A percentile compares a stretch with the other conserved stretches of the same genome.
Evolutionary conservation across 2,888 invertebrate species (phyloP).

Genomic region (Chalcosyrphus nemorum): DNA sequence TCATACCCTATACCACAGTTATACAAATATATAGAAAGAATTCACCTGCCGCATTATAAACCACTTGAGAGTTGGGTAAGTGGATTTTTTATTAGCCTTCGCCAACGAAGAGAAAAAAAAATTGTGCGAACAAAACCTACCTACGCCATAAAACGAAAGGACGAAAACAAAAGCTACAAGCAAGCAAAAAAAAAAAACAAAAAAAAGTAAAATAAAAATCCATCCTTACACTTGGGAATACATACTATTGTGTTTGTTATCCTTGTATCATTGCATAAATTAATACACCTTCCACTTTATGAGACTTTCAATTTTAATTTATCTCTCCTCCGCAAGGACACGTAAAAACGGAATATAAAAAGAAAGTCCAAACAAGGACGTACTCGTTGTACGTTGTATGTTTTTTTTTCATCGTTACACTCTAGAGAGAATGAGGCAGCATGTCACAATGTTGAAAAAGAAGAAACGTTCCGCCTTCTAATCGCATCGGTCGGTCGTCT

Average conservation of each 20-base stretch:
- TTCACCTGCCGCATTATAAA: conserved; percentile 34
- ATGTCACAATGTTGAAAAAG: not conserved
- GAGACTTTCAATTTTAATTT: conserved; percentile 10
- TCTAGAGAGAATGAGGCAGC: not conserved
- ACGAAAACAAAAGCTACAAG: not conserved
- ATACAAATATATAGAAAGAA: not conserved
- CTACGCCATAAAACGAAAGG: conserved; percentile 6
- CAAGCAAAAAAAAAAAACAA: not conserved
- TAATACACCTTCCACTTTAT: conserved; percentile 23
- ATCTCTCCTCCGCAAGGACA: not conserved
- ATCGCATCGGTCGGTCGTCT: conserved; percentile 18
- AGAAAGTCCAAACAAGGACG: not conserved
- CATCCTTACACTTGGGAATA: conserved; percentile 6
- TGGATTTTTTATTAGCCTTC: conserved; percentile 37
- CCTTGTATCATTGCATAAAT: conserved; percentile 24
- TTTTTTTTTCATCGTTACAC: not conserved
- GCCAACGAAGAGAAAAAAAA: not conserved
- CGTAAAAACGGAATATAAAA: not conserved
- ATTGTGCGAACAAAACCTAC: not conserved
- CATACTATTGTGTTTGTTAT: not conserved
- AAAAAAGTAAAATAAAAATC: not conserved
- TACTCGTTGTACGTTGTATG: too few species aligned
- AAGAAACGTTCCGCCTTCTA: conserved; percentile 1
- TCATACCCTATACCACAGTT: conserved; percentile 1
- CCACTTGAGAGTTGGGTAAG: conserved; percentile 35